Percentiles rank a stretch among this genome's conserved stretches.
Conservation (phyloP, 1,140 invertebrate species). For the Euschistus heros region DNA sequence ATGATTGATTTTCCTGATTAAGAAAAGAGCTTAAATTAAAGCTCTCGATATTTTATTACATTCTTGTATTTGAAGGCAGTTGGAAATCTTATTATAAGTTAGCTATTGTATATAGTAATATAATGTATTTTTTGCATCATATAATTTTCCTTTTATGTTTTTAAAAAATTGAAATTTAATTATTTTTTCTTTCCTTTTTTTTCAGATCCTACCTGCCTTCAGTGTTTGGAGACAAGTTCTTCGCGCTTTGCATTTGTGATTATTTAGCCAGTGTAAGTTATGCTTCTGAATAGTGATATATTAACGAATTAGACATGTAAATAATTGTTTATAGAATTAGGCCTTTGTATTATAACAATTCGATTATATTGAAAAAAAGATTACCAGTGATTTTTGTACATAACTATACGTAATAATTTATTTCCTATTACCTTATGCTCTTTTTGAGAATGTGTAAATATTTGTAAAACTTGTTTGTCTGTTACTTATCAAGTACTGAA, state of each 20-base stretch:
- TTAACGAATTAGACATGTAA: constrained; percentile 21
- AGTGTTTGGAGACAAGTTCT: constrained; percentile 1
- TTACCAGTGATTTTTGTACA: constrained; percentile 16
- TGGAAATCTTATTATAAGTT: too few species aligned
- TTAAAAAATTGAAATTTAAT: too few species aligned
- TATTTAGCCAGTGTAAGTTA: constrained; percentile 23
- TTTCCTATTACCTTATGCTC: constrained; percentile 12
- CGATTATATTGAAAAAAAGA: neutral
- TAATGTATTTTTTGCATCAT: too few species aligned
- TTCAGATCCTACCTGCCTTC: constrained; percentile 5
- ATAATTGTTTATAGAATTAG: constrained; percentile 14
- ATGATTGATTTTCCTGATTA: too few species aligned
- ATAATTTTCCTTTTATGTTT: too few species aligned
- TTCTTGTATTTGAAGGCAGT: too few species aligned
- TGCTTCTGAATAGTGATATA: constrained; percentile 22
- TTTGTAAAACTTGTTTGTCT: constrained; percentile 16
- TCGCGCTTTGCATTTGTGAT: constrained; percentile 23
- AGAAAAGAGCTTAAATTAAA: too few species aligned
- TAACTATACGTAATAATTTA: constrained; percentile 1
- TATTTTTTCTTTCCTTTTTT: constrained; percentile 7
- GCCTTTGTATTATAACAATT: neutral
- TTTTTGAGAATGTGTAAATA: constrained; percentile 3
- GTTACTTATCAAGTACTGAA: neutral
- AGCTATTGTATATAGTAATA: too few species aligned
- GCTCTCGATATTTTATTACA: too few species aligned